Conservation (phyloP, 2,888 invertebrate species). For the Molanna angustata region DNA sequence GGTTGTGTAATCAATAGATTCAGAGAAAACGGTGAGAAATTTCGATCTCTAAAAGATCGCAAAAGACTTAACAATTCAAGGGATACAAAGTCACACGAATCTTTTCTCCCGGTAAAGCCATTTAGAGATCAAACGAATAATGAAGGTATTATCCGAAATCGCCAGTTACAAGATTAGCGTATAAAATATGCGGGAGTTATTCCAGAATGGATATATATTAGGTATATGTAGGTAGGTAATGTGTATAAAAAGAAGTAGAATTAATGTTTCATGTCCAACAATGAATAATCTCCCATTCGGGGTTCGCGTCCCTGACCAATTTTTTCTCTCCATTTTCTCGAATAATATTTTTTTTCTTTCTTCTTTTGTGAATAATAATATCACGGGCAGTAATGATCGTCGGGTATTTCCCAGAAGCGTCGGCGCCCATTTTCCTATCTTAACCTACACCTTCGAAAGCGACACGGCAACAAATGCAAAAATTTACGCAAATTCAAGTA, state of each 20-base stretch:
- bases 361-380: conserved; percentile 14
- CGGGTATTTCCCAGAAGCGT: conserved; percentile 25
- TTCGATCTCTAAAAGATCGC: too few relatives aligned
- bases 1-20: too few relatives aligned
- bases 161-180: neutral
- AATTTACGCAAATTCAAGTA: too few relatives aligned
- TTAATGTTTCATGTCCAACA: conserved; percentile 17
- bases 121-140: too few relatives aligned
- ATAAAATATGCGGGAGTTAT: neutral
- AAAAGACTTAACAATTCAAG: too few relatives aligned
- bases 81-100: too few relatives aligned
- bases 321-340: conserved; percentile 8
- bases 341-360: conserved; percentile 4
- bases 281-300: conserved; percentile 14
- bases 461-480: neutral
- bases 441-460: too few relatives aligned
- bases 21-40: too few relatives aligned
- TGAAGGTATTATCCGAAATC: neutral
- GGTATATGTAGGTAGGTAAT: too few relatives aligned
- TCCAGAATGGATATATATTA: too few relatives aligned
- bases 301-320: conserved; percentile 8
- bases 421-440: conserved; percentile 28
- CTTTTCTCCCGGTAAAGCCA: too few relatives aligned
- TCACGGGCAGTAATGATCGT: conserved; percentile 17
- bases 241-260: conserved; percentile 5